These are phyloP conservation scores for Calcarius lapponicus DNA, from an alignment of 2,797 vertebrate genomes.

Conservation along the genomic window DNA sequence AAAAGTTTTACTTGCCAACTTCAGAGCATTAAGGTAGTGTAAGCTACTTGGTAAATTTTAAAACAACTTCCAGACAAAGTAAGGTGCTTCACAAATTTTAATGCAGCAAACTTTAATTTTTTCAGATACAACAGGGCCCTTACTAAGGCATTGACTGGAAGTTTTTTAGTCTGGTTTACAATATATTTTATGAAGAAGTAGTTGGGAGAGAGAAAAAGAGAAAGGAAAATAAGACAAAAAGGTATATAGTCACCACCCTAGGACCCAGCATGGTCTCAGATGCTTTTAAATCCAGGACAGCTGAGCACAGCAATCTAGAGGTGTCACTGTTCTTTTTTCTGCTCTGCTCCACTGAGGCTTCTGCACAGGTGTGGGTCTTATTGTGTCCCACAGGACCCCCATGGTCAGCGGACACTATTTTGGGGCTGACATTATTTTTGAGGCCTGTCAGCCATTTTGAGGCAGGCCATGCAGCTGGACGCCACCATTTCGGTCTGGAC, in stretches of 20 bases:
- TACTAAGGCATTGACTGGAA: not conserved
- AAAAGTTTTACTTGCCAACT: not conserved
- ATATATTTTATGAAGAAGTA: not conserved
- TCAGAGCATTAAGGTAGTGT: not conserved
- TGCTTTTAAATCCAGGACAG: not conserved
- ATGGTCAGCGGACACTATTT: not conserved
- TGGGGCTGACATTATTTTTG: too few relatives aligned
- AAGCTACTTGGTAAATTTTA: not conserved
- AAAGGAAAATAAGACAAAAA: not conserved
- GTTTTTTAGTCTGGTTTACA: not conserved
- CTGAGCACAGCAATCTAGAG: fast-evolving
- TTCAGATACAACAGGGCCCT: not conserved
- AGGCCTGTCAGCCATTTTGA: not conserved
- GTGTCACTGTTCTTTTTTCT: not conserved
- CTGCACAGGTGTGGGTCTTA: fast-evolving
- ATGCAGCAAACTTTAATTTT: fast-evolving
- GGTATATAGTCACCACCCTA: not conserved
- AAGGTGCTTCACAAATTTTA: not conserved
- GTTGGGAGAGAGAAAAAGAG: not conserved
- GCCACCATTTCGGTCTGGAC: fast-evolving
- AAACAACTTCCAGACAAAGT: not conserved
- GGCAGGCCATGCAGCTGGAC: not conserved
- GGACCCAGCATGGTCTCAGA: fast-evolving
- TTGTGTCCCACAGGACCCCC: not conserved
- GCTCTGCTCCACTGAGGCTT: not conserved